These are phyloP conservation scores for Carabus problematicus DNA, from an alignment of 2,888 invertebrate genomes.

Conservation along the genomic window DNA sequence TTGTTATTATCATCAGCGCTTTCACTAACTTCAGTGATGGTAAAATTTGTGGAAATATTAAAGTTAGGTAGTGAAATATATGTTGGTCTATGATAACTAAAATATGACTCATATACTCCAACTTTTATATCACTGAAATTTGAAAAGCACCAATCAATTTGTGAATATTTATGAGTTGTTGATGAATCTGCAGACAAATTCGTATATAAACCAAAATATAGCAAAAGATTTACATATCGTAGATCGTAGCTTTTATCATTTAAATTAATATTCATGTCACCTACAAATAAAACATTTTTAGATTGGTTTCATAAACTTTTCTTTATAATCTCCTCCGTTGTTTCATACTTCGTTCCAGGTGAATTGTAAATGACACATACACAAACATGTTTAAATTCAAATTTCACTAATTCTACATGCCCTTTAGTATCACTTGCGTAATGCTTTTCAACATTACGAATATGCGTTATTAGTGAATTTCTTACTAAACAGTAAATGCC, in stretches of 20 bases:
- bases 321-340: not conserved
- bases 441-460: not conserved
- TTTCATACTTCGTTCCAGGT: not conserved
- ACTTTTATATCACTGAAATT: not conserved
- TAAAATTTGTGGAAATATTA: not conserved
- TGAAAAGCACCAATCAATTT: slow-evolving; percentile 5
- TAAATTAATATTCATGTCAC: slow-evolving; percentile 6
- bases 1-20: not conserved
- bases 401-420: not conserved
- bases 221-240: not conserved
- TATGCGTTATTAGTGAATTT: not conserved
- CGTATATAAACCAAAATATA: not conserved
- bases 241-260: not conserved
- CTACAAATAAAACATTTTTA: not conserved
- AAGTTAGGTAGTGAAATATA: not conserved
- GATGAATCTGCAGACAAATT: not conserved
- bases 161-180: not conserved
- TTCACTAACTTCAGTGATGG: slow-evolving; percentile 1
- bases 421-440: not conserved
- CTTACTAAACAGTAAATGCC: not conserved
- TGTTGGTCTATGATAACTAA: slow-evolving; percentile 2
- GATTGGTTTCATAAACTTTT: not conserved
- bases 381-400: not conserved
- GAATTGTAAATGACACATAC: slow-evolving; percentile 1
- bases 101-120: slow-evolving; percentile 2